Conservation (phyloP, 2,797 vertebrate species). For the Tapirus indicus region DNA sequence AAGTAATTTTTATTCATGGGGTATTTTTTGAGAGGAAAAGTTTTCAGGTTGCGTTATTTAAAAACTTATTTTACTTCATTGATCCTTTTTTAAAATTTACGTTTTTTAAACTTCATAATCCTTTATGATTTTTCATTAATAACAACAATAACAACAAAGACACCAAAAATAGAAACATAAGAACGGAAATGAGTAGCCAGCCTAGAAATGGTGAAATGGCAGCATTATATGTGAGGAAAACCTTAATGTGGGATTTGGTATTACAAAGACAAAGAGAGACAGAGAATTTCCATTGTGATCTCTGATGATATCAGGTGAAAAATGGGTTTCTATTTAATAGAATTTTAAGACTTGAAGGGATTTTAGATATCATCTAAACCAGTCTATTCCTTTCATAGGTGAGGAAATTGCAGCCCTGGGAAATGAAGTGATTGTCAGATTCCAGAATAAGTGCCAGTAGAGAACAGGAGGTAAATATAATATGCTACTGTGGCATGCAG, state of each 20-base stretch:
- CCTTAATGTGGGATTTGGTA: neutral
- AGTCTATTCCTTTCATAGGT: neutral
- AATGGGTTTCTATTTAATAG: neutral
- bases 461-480: neutral
- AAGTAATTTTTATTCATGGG: slow-evolving; percentile 39
- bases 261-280: slow-evolving; percentile 6
- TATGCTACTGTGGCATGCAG: too few relatives aligned
- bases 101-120: neutral
- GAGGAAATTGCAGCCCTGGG: neutral
- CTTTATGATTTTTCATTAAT: neutral
- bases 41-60: slow-evolving; percentile 13
- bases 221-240: neutral
- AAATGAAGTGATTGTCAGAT: neutral
- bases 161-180: neutral
- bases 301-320: slow-evolving; percentile 32
- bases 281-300: neutral
- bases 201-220: neutral
- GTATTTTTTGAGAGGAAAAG: slow-evolving; percentile 31
- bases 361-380: slow-evolving; percentile 11
- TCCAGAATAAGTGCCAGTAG: neutral
- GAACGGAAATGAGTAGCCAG: neutral
- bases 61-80: slow-evolving; percentile 39
- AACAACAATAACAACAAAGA: neutral
- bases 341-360: slow-evolving; percentile 39
- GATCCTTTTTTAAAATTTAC: neutral